Evolutionary conservation across 2,797 vertebrate genomes (phyloP).

Genomic region (Brachymystax lenok): DNA sequence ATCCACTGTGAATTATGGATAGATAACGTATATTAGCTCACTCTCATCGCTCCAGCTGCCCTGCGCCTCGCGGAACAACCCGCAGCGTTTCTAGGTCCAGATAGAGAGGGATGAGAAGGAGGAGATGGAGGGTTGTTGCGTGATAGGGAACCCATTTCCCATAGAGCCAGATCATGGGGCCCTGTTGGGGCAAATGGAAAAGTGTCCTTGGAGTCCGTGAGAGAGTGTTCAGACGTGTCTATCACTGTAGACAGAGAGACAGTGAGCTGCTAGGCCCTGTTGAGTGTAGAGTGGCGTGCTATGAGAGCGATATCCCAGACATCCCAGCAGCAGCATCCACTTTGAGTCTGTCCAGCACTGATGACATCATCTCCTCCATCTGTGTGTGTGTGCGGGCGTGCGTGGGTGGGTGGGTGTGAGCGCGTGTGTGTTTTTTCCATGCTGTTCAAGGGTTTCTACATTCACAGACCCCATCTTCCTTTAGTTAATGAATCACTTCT

Average conservation of each 20-base stretch:
- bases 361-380: not conserved
- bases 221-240: constrained; percentile 4
- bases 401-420: not conserved
- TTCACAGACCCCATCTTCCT: not conserved
- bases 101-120: constrained; percentile 7
- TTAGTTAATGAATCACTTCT: not conserved
- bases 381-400: not conserved
- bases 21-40: constrained; percentile 65
- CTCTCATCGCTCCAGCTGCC: constrained; percentile 64
- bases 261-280: not conserved
- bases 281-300: not conserved
- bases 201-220: constrained; percentile 38
- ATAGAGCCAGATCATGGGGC: constrained; percentile 33
- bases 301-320: not conserved
- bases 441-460: not conserved
- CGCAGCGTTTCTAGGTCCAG: constrained; percentile 50
- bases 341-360: not conserved
- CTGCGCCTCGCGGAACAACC: constrained; percentile 36
- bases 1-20: constrained; percentile 65
- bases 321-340: not conserved
- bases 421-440: not conserved
- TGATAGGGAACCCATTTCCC: constrained; percentile 35
- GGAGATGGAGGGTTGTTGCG: constrained; percentile 13
- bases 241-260: not conserved
- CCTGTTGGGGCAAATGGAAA: constrained; percentile 36